phyloP scores from a whole-genome alignment of 2,113 vertebrate genomes.

The Carassius gibelio region DNA sequence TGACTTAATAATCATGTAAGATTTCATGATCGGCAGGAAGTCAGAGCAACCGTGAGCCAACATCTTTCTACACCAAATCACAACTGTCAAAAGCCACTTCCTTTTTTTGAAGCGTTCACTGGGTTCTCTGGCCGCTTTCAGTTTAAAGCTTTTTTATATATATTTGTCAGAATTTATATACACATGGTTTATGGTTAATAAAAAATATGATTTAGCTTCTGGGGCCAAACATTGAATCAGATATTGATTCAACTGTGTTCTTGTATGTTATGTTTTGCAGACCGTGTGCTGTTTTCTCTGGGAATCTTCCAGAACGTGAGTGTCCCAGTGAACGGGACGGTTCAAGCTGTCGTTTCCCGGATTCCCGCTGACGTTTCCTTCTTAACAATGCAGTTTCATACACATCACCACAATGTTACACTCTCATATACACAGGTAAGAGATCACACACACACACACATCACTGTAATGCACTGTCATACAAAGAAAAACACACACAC shows the following conservation, averaged over 20 bases:
- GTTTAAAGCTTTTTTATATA: not conserved
- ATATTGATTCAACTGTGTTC: not conserved
- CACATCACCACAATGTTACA: conserved; percentile 81
- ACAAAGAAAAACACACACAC: not conserved
- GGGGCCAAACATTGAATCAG: not conserved
- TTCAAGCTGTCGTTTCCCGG: conserved; percentile 80
- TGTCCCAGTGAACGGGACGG: conserved; percentile 76
- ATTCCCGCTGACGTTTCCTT: conserved; percentile 81
- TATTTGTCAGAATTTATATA: no score
- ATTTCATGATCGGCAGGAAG: not conserved
- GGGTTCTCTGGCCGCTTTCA: not conserved
- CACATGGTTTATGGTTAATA: not conserved
- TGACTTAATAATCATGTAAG: not conserved
- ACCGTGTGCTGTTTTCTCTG: conserved; percentile 82
- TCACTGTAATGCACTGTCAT: not conserved
- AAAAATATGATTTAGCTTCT: not conserved
- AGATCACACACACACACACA: not conserved
- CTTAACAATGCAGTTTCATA: conserved; percentile 88
- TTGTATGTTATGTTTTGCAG: conserved; percentile 65
- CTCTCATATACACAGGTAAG: conserved; percentile 85
- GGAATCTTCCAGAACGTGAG: conserved; percentile 85
- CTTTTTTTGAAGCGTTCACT: not conserved
- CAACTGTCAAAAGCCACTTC: conserved; percentile 31
- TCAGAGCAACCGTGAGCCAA: not conserved
- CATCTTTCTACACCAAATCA: conserved; percentile 8